phyloP scores from a whole-genome alignment of 2,113 vertebrate genomes.

The Chloebia gouldiae region DNA sequence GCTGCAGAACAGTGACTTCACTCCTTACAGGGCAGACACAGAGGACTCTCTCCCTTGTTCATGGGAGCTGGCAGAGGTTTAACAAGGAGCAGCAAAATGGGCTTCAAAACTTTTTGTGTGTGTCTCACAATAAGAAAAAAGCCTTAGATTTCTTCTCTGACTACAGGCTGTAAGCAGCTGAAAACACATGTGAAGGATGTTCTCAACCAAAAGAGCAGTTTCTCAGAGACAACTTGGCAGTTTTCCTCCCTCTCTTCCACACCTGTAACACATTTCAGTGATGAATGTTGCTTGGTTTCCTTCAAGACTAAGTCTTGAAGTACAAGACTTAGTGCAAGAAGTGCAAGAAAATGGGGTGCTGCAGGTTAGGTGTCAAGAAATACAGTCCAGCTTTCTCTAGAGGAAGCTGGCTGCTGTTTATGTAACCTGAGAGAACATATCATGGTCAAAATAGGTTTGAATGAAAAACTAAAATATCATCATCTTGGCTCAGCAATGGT shows the following conservation, averaged over 20 bases:
- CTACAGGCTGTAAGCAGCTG: background rate
- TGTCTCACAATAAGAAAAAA: background rate
- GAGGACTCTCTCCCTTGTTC: background rate
- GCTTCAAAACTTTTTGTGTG: background rate
- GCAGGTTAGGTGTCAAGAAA: background rate
- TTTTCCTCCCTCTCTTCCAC: background rate
- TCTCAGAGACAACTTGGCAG: background rate
- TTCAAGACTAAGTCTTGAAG: background rate
- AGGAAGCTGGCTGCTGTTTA: background rate
- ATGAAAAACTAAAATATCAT: background rate
- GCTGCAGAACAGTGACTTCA: background rate
- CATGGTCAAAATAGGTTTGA: background rate
- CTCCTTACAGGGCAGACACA: background rate
- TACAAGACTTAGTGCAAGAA: background rate
- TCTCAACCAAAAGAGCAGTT: background rate
- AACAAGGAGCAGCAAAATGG: background rate
- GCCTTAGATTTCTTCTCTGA: background rate
- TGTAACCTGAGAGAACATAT: background rate
- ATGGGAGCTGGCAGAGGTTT: background rate
- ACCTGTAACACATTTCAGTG: background rate
- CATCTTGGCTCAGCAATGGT: background rate
- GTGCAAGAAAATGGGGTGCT: background rate
- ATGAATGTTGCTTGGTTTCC: background rate
- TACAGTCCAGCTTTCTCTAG: background rate
- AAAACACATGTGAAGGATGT: background rate